Evolutionary conservation across 2,113 vertebrate genomes (phyloP), one percentile per base, ranked within the genome.

Genomic region (Corythornis madagascariensis): DNA sequence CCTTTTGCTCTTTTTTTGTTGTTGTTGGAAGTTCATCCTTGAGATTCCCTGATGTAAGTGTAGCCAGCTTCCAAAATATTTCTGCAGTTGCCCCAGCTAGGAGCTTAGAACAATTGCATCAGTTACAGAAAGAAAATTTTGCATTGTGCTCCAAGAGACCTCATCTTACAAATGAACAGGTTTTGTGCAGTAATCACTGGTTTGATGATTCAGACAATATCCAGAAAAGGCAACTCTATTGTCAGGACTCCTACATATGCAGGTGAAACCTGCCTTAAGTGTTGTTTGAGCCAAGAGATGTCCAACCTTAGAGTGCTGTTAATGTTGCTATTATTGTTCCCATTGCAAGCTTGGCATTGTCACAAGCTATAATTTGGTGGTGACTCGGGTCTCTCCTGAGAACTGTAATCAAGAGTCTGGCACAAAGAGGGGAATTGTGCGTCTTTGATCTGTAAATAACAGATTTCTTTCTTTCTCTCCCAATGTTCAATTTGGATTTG

Each of bases 391-490:
- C 55, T 91, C 63, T 56, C 22, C 45, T 56, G 60, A 67, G 83
- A 72, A 67, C 76, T 78, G 5, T 70, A 88, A 91, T 87, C 77
- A 82, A 90, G 60, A 85, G 19, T 43, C 72, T 88, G 29, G 38
- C 13, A 24, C 63, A 45, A 45, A 84, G 70, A 33, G 21, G 20
- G 13, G 78, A 50, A 90, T 92, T 70, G 38, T 79, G 48, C 33
- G 59, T 7, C 21, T 65, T 7, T 13, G 35, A 19, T 45, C 17
- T 45, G 57, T 67, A 45, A 76, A 83, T 96, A 96, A 75, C 92
- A 20, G 16, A n/a, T 93, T 93, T 90, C 90, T 88, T 95, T 95
- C 76, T 98, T 96, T 97, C 47, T 98, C 84, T 96, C 90, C 81
- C 88, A 85, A 14, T 94, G 92, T 81, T 92, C 89, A 80, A 88